phyloP scores from a whole-genome alignment of 1,140 invertebrate species.

The Pogonus chalceus region DNA sequence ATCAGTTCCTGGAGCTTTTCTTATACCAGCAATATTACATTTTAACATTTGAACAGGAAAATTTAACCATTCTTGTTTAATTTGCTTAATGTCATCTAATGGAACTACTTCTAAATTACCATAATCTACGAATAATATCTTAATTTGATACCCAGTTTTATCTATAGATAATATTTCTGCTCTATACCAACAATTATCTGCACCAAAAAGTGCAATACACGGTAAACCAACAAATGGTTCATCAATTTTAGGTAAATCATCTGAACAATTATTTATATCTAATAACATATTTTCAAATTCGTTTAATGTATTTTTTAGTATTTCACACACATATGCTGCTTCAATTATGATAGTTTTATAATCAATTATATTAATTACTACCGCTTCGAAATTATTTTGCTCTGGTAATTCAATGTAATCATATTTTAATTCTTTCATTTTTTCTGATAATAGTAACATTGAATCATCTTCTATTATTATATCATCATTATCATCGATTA shows the following conservation, averaged over 20 bases:
- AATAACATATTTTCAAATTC: slow-evolving; percentile 11
- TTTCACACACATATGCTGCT: neutral
- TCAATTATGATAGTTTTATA: slow-evolving; percentile 17
- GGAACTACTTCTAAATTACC: slow-evolving; percentile 15
- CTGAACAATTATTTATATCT: slow-evolving; percentile 9
- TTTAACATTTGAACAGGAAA: slow-evolving; percentile 11
- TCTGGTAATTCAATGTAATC: neutral
- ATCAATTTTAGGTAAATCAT: slow-evolving; percentile 3
- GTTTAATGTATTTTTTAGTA: slow-evolving; percentile 1
- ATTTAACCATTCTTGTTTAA: slow-evolving; percentile 14
- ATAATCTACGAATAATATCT: slow-evolving; percentile 18
- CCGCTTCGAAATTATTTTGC: slow-evolving; percentile 10
- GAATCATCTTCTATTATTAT: no score
- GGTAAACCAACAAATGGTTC: slow-evolving; percentile 3
- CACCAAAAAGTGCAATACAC: slow-evolving; percentile 13
- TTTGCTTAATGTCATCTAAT: slow-evolving; percentile 2
- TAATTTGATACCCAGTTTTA: neutral
- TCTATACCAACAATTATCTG: slow-evolving; percentile 16
- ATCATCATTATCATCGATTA: neutral
- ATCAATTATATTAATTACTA: slow-evolving; percentile 12
- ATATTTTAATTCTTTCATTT: no score
- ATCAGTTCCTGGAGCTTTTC: neutral
- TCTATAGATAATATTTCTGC: neutral
- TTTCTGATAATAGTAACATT: no score
- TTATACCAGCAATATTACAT: neutral